Conservation (phyloP, 2,888 invertebrate species). For the Unio pictorum region DNA sequence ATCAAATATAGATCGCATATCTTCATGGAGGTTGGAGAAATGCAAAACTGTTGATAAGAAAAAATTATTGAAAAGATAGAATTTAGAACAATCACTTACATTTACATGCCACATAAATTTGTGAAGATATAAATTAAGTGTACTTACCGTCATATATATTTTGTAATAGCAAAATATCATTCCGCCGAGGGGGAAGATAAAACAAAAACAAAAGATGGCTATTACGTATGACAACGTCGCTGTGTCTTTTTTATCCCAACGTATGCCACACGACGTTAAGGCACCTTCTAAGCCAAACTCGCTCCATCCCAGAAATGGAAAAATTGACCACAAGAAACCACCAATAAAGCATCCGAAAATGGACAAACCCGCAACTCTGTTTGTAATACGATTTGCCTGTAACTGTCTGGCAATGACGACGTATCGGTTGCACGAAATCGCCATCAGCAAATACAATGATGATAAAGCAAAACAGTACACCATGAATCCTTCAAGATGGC, state of each 20-base stretch:
- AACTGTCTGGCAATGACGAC: conserved; percentile 57
- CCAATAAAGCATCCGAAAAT: conserved; percentile 34
- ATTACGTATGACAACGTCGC: conserved; percentile 48
- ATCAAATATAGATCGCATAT: too few species aligned
- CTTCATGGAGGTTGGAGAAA: too few species aligned
- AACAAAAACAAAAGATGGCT: conserved; percentile 51
- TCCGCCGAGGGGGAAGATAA: conserved; percentile 45
- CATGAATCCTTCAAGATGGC: conserved; percentile 53
- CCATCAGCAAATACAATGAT: conserved; percentile 54
- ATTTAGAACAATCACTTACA: too few species aligned
- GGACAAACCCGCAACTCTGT: conserved; percentile 31
- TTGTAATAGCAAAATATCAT: conserved; percentile 52
- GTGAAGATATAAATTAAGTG: background rate
- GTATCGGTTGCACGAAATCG: conserved; percentile 59
- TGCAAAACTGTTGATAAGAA: too few species aligned
- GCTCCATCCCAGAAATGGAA: conserved; percentile 63
- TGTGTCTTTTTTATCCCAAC: conserved; percentile 38
- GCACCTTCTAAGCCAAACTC: conserved; percentile 53
- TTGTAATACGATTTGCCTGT: conserved; percentile 41
- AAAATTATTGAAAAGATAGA: too few species aligned
- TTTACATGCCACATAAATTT: too few species aligned
- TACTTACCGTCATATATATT: conserved; percentile 55
- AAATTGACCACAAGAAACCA: conserved; percentile 51
- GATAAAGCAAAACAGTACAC: conserved; percentile 55
- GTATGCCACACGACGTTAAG: conserved; percentile 48